Conservation (phyloP, 1,140 invertebrate genomes). For the Eurosta solidaginis region DNA sequence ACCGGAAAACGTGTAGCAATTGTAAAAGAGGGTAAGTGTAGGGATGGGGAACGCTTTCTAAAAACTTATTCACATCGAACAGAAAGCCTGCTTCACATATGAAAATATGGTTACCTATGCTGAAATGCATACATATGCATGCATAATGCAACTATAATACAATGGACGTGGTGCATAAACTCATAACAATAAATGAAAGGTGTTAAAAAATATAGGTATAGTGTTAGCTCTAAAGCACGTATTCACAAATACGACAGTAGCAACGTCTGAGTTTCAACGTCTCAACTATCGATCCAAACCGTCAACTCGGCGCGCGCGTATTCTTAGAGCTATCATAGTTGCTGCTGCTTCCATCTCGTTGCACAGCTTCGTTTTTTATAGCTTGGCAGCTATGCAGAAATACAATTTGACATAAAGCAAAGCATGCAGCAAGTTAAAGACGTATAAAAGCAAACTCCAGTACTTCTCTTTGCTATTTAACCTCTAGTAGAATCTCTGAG, state of each 20-base stretch:
- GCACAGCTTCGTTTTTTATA: background rate
- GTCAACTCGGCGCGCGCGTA: too few relatives aligned
- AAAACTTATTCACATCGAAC: too few relatives aligned
- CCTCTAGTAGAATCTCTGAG: background rate
- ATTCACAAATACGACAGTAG: too few relatives aligned
- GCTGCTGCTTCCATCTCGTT: background rate
- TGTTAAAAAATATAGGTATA: slow-evolving; percentile 3
- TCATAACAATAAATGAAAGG: background rate
- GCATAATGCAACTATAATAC: slow-evolving; percentile 15
- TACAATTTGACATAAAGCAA: background rate
- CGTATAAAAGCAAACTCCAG: background rate
- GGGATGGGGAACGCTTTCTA: too few relatives aligned
- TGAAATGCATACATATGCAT: background rate
- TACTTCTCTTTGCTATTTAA: slow-evolving; percentile 5
- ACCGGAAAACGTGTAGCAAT: too few relatives aligned
- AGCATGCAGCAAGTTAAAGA: background rate
- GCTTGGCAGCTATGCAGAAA: background rate
- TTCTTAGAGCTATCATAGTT: background rate
- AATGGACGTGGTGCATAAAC: background rate
- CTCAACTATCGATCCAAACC: background rate
- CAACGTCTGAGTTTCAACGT: background rate
- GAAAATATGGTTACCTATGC: background rate
- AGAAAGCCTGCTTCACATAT: background rate
- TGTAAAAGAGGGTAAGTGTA: too few relatives aligned
- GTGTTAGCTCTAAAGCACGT: background rate